These are phyloP conservation scores for Micronycteris hirsuta DNA, from an alignment of 2,113 vertebrate genomes.

Conservation along the genomic window DNA sequence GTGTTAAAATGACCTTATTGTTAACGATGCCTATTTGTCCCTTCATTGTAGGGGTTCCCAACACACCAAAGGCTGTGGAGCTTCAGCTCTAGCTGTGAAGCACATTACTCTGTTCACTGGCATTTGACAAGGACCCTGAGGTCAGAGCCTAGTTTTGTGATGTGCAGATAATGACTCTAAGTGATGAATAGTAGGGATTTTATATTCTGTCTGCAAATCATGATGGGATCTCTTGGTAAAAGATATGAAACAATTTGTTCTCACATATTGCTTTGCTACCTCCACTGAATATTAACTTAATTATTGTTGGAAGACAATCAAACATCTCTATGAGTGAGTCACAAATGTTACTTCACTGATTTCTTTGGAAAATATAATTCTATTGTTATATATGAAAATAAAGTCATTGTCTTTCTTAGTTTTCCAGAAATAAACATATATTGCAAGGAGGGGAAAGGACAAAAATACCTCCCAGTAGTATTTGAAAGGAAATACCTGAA, in stretches of 20 bases:
- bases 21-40: not conserved
- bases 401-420: not conserved
- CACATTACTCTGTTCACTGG: not conserved
- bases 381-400: slow-evolving; percentile 28
- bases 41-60: not conserved
- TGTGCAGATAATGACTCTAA: not conserved
- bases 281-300: slow-evolving; percentile 51
- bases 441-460: not conserved
- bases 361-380: slow-evolving; percentile 21
- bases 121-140: not conserved
- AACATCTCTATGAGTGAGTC: slow-evolving; percentile 53
- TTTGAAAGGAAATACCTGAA: too few species aligned
- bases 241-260: slow-evolving; percentile 8
- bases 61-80: not conserved
- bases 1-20: not conserved
- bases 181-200: not conserved
- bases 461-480: too few species aligned
- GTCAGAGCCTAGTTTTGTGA: not conserved
- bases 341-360: slow-evolving; percentile 13
- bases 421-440: slow-evolving; percentile 12
- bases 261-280: slow-evolving; percentile 16
- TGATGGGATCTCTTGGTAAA: not conserved
- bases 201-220: slow-evolving; percentile 34
- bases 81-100: not conserved
- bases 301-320: slow-evolving; percentile 45